phyloP scores from a whole-genome alignment of 2,797 vertebrate species.

The Sparidentex hasta region DNA sequence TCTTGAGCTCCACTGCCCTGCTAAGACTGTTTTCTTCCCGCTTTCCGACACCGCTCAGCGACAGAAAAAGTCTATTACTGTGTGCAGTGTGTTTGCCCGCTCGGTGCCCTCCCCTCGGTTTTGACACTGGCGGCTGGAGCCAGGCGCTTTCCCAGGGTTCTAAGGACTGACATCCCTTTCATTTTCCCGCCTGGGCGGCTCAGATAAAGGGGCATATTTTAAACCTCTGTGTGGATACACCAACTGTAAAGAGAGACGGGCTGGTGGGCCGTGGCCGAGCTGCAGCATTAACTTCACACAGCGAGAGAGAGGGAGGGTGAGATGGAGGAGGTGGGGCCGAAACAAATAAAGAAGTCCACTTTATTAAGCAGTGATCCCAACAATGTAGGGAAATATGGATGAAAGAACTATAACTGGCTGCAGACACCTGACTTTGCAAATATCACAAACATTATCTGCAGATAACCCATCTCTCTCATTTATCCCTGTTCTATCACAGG shows the following conservation, averaged over 20 bases:
- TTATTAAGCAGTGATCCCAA: constrained; percentile 52
- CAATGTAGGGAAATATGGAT: constrained; percentile 21
- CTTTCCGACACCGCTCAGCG: constrained; percentile 62
- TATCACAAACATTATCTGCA: constrained; percentile 58
- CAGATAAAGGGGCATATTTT: constrained; percentile 87
- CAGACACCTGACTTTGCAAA: constrained; percentile 52
- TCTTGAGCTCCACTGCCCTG: constrained; percentile 80
- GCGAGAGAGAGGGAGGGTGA: constrained; percentile 3
- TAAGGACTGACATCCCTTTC: constrained; percentile 85
- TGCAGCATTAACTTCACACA: constrained; percentile 67
- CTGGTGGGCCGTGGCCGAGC: constrained; percentile 65
- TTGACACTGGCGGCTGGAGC: constrained; percentile 77
- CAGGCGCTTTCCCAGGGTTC: constrained; percentile 84
- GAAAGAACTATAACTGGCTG: constrained; percentile 33
- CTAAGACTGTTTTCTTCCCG: constrained; percentile 79
- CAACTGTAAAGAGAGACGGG: constrained; percentile 73
- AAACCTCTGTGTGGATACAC: constrained; percentile 82
- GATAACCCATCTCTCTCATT: constrained; percentile 58
- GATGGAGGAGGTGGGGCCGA: constrained; percentile 11
- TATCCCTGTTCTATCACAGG: constrained; percentile 55
- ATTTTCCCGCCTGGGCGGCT: constrained; percentile 84
- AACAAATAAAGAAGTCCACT: constrained; percentile 54
- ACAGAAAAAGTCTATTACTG: constrained; percentile 69
- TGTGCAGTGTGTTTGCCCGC: constrained; percentile 69
- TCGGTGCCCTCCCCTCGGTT: constrained; percentile 76